Evolutionary conservation across 2,113 vertebrate species (phyloP).

Genomic region (Stigmatopora nigra): DNA sequence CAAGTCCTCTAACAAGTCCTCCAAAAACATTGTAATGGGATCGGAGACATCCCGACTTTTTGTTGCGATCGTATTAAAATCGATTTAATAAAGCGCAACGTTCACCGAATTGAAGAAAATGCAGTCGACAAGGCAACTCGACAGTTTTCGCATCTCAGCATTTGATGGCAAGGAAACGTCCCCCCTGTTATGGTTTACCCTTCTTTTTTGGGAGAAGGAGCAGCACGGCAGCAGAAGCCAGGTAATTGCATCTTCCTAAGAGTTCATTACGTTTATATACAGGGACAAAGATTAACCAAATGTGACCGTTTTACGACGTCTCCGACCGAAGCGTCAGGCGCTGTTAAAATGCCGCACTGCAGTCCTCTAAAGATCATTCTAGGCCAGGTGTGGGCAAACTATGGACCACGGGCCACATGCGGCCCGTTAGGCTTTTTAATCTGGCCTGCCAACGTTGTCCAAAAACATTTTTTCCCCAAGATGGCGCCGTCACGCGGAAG

Average conservation of each 20-base stretch:
- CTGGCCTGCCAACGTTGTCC: too few species aligned
- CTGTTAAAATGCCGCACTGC: background rate
- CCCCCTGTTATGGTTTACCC: conserved; percentile 7
- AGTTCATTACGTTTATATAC: conserved; percentile 14
- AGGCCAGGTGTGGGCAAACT: too few species aligned
- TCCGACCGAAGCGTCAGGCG: background rate
- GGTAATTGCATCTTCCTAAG: conserved; percentile 31
- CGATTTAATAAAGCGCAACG: background rate
- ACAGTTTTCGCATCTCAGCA: conserved; percentile 7
- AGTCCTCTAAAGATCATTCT: too few species aligned
- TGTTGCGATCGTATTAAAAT: background rate
- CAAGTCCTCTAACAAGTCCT: too few species aligned
- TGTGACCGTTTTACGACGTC: background rate
- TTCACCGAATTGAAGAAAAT: background rate
- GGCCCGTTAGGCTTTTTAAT: too few species aligned
- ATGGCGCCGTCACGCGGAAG: too few species aligned
- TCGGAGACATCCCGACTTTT: background rate
- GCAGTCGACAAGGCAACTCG: background rate
- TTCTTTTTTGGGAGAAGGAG: conserved; percentile 19
- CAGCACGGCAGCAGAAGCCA: conserved; percentile 17
- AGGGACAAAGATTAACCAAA: conserved; percentile 2
- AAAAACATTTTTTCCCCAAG: too few species aligned
- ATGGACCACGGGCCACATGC: too few species aligned
- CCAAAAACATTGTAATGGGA: too few species aligned
- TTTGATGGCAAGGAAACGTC: conserved; percentile 16